Base-by-base conservation (phyloP, 2,888 invertebrate species). In the Euclidia mi region DNA sequence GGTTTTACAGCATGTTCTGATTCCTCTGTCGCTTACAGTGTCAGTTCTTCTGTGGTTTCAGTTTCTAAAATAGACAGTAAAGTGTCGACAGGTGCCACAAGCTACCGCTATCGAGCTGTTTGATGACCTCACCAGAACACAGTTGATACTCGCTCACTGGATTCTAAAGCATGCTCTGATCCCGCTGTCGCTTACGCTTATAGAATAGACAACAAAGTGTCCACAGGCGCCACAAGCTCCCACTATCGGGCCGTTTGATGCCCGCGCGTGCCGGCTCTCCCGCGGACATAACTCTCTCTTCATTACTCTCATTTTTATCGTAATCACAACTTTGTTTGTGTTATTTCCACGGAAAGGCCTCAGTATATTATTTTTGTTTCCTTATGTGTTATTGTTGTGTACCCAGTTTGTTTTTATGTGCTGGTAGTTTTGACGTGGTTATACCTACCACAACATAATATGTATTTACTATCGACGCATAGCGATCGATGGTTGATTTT, bases 211-310 rank as follows among this genome's bases (percentile, higher is more conserved):
- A 9, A 6, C 2, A 28, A 9, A 40, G 46, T 35, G 45, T 20
- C 53, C 55, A 61, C 59, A 65, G 64, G 57, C 66, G 62, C 63
- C 69, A 65, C 64, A 69, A 60, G 60, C 65, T 63, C 64, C 55
- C 53, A 59, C 75, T 55, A 63, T 65, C 65, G 71, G 51, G 71
- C 70, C 74, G 73, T 60, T 69, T 72, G 71, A 69, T 60, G 67
- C 46, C 44, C 20, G 11, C 31, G 14, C 31, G 20, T 11, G 10
- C 17, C 25, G n/a, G 37, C 4, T 6, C n/a, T n/a, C n/a, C n/a
- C 38, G 7, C 17, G 4, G 11, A 49, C 48, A 35, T 61, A 38
- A 43, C 38, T 56, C 35, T 47, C 35, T 41, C 28, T 37, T 52
- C 49, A 67, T 70, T 51, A 44, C 47, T 32, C 38, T 35, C 29